These are phyloP conservation scores for Colossoma macropomum DNA, from an alignment of 2,113 vertebrate genomes.

Conservation along the genomic window DNA sequence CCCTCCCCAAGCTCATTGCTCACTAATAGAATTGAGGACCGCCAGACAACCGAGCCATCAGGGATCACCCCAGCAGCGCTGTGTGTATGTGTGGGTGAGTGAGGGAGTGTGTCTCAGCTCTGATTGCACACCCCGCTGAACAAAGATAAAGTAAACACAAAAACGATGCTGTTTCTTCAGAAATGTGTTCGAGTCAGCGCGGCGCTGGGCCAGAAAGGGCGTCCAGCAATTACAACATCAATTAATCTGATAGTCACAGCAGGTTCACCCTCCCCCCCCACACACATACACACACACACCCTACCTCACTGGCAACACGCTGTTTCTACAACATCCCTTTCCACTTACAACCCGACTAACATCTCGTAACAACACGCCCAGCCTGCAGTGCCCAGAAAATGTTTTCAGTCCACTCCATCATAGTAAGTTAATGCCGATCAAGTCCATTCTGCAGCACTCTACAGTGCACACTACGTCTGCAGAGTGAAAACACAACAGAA, in stretches of 20 bases:
- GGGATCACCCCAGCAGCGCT: not conserved
- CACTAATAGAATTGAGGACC: constrained; percentile 34
- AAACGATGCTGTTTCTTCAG: constrained; percentile 59
- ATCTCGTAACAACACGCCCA: constrained; percentile 32
- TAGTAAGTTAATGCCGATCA: constrained; percentile 17
- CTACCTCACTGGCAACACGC: not conserved
- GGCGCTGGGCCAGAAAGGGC: constrained; percentile 47
- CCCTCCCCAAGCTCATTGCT: constrained; percentile 34
- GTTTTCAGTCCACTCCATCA: constrained; percentile 31
- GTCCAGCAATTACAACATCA: constrained; percentile 58
- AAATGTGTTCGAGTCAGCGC: constrained; percentile 59
- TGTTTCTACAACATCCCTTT: constrained; percentile 37
- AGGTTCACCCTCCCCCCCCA: constrained; percentile 25
- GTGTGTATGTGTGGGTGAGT: not conserved
- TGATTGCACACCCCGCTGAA: constrained; percentile 26
- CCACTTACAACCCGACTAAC: constrained; percentile 21
- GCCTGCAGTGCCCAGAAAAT: constrained; percentile 12
- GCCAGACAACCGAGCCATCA: constrained; percentile 17
- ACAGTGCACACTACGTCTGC: not conserved
- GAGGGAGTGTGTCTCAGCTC: constrained; percentile 1
- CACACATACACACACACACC: not conserved
- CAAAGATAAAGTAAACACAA: constrained; percentile 62
- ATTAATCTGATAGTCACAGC: constrained; percentile 41
- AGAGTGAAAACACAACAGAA: not conserved
- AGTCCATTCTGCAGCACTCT: constrained; percentile 5